phyloP scores from a whole-genome alignment of 2,797 vertebrate species.

The Trachops cirrhosus region DNA sequence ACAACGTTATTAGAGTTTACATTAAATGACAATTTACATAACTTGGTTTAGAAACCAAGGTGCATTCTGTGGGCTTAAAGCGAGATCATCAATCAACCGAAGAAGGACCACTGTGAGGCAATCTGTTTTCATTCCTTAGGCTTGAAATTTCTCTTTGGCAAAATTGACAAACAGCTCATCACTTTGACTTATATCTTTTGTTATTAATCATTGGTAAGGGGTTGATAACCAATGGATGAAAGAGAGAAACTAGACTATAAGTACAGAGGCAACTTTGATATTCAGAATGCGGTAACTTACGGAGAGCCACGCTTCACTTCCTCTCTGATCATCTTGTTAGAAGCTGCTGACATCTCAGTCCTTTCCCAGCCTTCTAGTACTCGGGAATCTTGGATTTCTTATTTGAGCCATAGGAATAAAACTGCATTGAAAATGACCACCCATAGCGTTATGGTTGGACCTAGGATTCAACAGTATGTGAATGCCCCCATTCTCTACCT shows the following conservation, averaged over 20 bases:
- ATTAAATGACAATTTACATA: background rate
- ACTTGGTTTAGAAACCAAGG: background rate
- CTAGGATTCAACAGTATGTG: background rate
- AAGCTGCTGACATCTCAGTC: background rate
- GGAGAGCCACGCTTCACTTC: background rate
- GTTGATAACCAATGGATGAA: background rate
- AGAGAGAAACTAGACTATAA: background rate
- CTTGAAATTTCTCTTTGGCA: conserved; percentile 5
- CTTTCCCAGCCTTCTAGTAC: background rate
- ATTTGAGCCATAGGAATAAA: background rate
- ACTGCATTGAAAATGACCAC: background rate
- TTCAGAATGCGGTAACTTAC: background rate
- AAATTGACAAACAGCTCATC: background rate
- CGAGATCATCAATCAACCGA: background rate
- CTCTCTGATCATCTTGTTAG: background rate
- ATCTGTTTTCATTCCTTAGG: background rate
- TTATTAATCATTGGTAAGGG: background rate
- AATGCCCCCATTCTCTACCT: background rate
- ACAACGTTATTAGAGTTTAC: background rate
- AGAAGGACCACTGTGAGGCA: background rate
- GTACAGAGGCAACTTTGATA: background rate
- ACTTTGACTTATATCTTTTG: background rate
- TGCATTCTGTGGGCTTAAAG: background rate
- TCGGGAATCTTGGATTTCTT: background rate
- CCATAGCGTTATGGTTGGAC: background rate